Evolutionary conservation across 2,797 vertebrate species (phyloP), one percentile per base, ranked within the genome.

Genomic region (Aratinga solstitialis): DNA sequence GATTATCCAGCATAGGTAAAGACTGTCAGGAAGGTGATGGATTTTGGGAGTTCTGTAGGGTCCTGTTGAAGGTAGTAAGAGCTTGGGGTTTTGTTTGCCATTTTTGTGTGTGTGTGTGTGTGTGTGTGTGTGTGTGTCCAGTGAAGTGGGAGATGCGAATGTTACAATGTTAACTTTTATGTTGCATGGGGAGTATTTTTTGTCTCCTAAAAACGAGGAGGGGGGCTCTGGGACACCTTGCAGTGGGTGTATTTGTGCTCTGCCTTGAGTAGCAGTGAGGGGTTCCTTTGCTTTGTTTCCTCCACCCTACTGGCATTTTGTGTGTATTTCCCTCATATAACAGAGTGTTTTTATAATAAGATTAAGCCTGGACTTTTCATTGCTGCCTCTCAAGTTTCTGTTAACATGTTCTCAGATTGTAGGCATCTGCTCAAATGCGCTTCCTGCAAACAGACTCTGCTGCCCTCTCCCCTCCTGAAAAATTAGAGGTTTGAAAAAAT

Each of bases 351-450:
- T 93, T 66, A 1, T 83, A 95, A 95, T 83, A 38, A 92, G 95
- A 93, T 96, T 95, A 95, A 68, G 56, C 72, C 88, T 80, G 88
- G 93, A 66, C 88, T 85, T 95, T 85, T 95, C 90, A 66, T 51
- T 95, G 83, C 93, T 85, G 88, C 84, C 68, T 94, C 96, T 97
- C 93, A 58, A 40, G 88, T 95, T 96, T 95, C 93, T 61, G 77
- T 68, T 80, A 90, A 61, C 75, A 1, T 50, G 88, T 85, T 93
- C 80, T 90, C 86, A 66, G 75, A 34, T 82, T 24, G 61, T 84
- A 89, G 94, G 80, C 84, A 92, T 93, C 80, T 56, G 84, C 91
- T 88, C 53, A 8, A 42, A 32, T 19, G 1, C 0, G 0, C 11
- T 78, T 68, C 78, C 93, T 92, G 91, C 45, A 77, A 63, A 8